Evolutionary conservation across 2,888 invertebrate genomes (phyloP), one percentile per base, ranked within the genome.

Genomic region (Trissolcus brochymenae): DNA sequence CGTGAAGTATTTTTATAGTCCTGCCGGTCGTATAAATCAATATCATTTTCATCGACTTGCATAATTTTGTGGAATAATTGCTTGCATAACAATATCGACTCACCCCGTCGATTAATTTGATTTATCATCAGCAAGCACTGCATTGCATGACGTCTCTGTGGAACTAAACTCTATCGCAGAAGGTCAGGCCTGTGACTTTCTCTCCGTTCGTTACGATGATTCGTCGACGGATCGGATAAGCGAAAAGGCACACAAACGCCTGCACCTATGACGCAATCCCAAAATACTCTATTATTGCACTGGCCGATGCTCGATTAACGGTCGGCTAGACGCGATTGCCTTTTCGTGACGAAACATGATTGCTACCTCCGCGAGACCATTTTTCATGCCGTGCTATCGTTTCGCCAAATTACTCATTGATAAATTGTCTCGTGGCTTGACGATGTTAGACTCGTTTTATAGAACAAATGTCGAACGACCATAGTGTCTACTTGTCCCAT

Each of bases 301-400:
- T 46, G 29, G 50, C 65, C 61, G 76, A 61, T 76, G 66, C 40
- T 66, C 76, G 76, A 68, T 77, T 68, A 68, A 73, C 72, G 25
- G 56, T 57, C 49, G 43, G 61, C 40, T 68, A 74, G 74, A 74
- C 74, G 62, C 54, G 66, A 76, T 76, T 51, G 62, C 76, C 67
- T 72, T 72, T 72, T 76, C 76, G 72, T 76, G 76, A 76, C 76
- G 76, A 68, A 76, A 76, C 76, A 67, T 72, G 76, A 76, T 76
- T 76, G 64, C 72, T 66, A 56, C 51, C 46, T 46, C 66, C 25
- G 76, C 66, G 66, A 62, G 56, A 67, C 76, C 72, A 72, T 76
- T 76, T 72, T 72, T 76, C 76, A 76, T 72, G 59, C 35, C 35
- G 29, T 21, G 7, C 64, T 59, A 54, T 66, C 67, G 54, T 76